Base-by-base conservation (phyloP, 1,140 invertebrate genomes). In the Helicoverpa armigera region DNA sequence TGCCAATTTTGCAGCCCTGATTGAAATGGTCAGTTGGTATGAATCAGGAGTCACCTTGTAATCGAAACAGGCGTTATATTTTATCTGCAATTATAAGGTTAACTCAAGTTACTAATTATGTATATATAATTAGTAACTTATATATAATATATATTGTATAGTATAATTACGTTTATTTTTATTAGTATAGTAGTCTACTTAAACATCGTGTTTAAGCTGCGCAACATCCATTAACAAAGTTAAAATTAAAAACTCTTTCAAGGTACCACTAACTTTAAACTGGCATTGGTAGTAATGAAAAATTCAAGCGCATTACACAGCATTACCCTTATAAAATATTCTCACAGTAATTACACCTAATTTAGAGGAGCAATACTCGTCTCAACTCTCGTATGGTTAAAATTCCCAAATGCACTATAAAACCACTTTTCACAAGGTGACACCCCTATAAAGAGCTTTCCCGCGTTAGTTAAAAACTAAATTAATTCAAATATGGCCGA, bases 401-500 rank as follows among this genome's bases (percentile, higher is more conserved):
- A 79, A 79, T 70, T 50, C 82, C 82, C 82, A 83, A 72, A 77
- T 60, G 82, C 80, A 76, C 72, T 43, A 77, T 81, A 83, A 81
- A 81, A 81, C 76, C 82, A 79, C 60, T 83, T 81, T 83, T 73
- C 79, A 83, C 79, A 81, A 81, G 67, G 74, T 80, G 76, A 58
- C 79, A 73, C 79, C 79, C 79, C 83, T 65, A 79, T 81, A 83
- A 83, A 82, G 75, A 83, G 87, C 76, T 88, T 90, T 88, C 87
- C 88, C 86, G 89, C 88, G 86, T 88, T 87, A 82, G 84, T 90
- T 87, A 91, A 88, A 91, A 89, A 87, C 80, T 82, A 87, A 89
- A 90, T 91, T 90, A 90, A 89, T 90, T 90, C 86, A 90, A 89
- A 92, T 90, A 88, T 89, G 83, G 82, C 84, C 80, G 82, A 87